These are phyloP conservation scores for Tachina lurida DNA, from an alignment of 2,888 invertebrate species.

Conservation along the genomic window DNA sequence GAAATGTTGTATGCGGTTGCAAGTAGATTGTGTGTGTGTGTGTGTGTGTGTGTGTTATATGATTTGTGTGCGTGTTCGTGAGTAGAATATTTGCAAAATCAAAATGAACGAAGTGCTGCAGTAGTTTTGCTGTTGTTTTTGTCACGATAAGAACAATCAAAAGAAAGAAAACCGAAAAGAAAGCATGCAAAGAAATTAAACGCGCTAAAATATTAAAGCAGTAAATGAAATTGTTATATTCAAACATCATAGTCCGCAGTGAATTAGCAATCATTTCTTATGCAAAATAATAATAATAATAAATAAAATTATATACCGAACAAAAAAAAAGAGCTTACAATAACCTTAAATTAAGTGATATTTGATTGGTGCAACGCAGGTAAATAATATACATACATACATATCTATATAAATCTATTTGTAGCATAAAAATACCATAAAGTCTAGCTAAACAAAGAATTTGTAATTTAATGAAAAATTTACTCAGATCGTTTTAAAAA, in stretches of 20 bases:
- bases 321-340: constrained; percentile 12
- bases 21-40: not conserved
- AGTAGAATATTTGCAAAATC: not conserved
- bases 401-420: not conserved
- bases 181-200: constrained; percentile 45
- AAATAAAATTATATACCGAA: not conserved
- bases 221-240: constrained; percentile 39
- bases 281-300: not conserved
- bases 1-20: not conserved
- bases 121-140: not conserved
- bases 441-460: too few species aligned
- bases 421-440: not conserved
- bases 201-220: constrained; percentile 36
- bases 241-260: constrained; percentile 39
- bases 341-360: not conserved
- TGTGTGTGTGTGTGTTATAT: too few species aligned
- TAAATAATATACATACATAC: constrained; percentile 10
- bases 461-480: too few species aligned
- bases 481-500: too few species aligned
- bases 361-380: constrained; percentile 29
- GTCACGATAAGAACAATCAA: not conserved
- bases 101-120: constrained; percentile 14
- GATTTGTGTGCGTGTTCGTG: not conserved
- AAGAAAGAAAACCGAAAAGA: constrained; percentile 8
- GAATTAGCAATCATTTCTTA: constrained; percentile 48